Percentiles rank a stretch among this genome's conserved stretches.
phyloP scores from a whole-genome alignment of 2,113 vertebrate genomes.

The Saguinus imperator region DNA sequence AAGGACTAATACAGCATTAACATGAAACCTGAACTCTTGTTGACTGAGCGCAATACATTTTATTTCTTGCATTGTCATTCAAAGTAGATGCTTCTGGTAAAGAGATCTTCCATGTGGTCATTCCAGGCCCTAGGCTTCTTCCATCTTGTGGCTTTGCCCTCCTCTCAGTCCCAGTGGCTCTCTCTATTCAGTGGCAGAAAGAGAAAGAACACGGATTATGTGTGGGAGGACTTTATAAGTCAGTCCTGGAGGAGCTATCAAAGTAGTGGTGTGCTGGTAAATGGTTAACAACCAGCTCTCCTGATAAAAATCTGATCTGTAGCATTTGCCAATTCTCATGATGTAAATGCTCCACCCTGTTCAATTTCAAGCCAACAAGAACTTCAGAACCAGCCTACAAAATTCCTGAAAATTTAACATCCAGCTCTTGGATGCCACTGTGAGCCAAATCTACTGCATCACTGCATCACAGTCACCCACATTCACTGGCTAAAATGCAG shows the following conservation, averaged over 20 bases:
- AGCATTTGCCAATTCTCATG: not conserved
- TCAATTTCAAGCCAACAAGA: not conserved
- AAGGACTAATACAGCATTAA: not conserved
- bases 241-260: not conserved
- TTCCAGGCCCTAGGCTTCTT: not conserved
- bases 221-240: not conserved
- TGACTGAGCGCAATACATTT: not conserved
- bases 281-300: not conserved
- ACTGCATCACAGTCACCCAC: not conserved
- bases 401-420: not conserved
- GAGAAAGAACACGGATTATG: not conserved
- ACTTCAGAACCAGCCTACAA: not conserved
- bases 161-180: too few species aligned
- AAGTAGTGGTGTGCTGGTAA: not conserved
- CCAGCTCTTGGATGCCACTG: not conserved
- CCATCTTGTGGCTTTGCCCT: not conserved
- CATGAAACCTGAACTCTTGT: not conserved
- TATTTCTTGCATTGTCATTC: not conserved
- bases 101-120: not conserved
- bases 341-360: not conserved
- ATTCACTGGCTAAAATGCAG: not conserved
- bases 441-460: not conserved
- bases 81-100: fast-evolving
- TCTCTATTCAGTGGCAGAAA: not conserved
- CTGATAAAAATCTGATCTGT: not conserved